Conservation (phyloP, 1,140 invertebrate species). For the Hypothenemus hampei region DNA sequence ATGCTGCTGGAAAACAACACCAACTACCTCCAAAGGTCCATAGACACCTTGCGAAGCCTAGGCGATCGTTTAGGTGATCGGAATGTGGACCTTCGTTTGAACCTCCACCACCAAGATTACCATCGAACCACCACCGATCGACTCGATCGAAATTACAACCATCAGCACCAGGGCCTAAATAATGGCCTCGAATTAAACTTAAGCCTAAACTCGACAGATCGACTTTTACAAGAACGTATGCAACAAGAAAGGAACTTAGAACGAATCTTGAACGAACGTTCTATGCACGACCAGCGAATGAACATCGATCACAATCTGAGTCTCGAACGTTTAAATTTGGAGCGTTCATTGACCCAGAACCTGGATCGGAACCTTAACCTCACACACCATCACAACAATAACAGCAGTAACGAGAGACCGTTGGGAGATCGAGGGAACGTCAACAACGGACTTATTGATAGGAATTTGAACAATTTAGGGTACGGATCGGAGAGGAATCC, state of each 20-base stretch:
- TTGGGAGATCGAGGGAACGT: slow-evolving; percentile 21
- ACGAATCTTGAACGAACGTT: slow-evolving; percentile 49
- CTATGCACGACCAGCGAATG: slow-evolving; percentile 50
- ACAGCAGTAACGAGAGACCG: slow-evolving; percentile 33
- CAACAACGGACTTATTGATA: slow-evolving; percentile 19
- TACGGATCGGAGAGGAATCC: slow-evolving; percentile 15
- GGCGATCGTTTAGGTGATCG: slow-evolving; percentile 41
- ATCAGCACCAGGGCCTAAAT: slow-evolving; percentile 30
- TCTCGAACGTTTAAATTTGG: slow-evolving; percentile 41
- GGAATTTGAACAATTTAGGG: slow-evolving; percentile 28
- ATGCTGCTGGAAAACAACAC: slow-evolving; percentile 42
- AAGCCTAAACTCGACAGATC: slow-evolving; percentile 36
- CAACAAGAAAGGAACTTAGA: slow-evolving; percentile 33
- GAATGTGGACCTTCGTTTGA: slow-evolving; percentile 41
- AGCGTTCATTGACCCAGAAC: slow-evolving; percentile 41
- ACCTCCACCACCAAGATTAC: slow-evolving; percentile 39
- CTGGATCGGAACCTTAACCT: slow-evolving; percentile 43
- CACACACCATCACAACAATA: slow-evolving; percentile 40
- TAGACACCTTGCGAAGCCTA: slow-evolving; percentile 58
- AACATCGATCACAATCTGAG: slow-evolving; percentile 39
- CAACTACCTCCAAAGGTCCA: slow-evolving; percentile 61
- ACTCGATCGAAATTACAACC: slow-evolving; percentile 24
- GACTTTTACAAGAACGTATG: slow-evolving; percentile 30
- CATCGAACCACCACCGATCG: slow-evolving; percentile 25
- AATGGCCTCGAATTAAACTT: slow-evolving; percentile 40